Evolutionary conservation across 2,888 invertebrate genomes (phyloP).

Genomic region (Rhagonycha fulva): DNA sequence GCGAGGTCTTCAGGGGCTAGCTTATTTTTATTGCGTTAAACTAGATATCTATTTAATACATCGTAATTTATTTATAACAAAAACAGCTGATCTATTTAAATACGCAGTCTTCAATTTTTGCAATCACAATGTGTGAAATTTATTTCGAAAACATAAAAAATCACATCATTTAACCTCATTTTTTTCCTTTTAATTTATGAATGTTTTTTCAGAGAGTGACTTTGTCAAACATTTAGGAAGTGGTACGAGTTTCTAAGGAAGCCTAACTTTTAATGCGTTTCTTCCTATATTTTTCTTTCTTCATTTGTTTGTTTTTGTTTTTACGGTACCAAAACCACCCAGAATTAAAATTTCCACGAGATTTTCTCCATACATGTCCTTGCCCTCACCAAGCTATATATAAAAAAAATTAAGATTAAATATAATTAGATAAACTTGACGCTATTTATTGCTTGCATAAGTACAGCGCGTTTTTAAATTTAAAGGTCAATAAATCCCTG

Average conservation of each 20-base stretch:
- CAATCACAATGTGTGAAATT: background rate
- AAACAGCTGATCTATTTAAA: background rate
- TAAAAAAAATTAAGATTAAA: background rate
- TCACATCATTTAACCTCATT: background rate
- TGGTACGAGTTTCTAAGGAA: background rate
- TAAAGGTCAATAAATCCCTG: slow-evolving; percentile 4
- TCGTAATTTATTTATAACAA: background rate
- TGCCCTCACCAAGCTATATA: background rate
- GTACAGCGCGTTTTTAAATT: background rate
- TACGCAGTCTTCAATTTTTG: background rate
- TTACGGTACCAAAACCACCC: background rate
- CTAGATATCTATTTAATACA: no score
- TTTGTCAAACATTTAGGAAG: background rate
- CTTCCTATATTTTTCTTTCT: background rate
- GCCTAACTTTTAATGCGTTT: background rate
- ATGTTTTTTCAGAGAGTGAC: background rate
- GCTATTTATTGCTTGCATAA: background rate
- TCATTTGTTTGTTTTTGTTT: no score
- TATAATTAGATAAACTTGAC: background rate
- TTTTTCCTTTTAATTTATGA: background rate
- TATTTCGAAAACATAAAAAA: background rate
- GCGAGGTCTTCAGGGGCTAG: no score
- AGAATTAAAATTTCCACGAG: no score
- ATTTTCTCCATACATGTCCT: background rate
- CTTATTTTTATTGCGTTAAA: no score